A percentile compares a stretch with the other conserved stretches of the same genome.
Evolutionary conservation across 2,113 vertebrate genomes (phyloP).

Genomic region (Acrocephalus kingi): DNA sequence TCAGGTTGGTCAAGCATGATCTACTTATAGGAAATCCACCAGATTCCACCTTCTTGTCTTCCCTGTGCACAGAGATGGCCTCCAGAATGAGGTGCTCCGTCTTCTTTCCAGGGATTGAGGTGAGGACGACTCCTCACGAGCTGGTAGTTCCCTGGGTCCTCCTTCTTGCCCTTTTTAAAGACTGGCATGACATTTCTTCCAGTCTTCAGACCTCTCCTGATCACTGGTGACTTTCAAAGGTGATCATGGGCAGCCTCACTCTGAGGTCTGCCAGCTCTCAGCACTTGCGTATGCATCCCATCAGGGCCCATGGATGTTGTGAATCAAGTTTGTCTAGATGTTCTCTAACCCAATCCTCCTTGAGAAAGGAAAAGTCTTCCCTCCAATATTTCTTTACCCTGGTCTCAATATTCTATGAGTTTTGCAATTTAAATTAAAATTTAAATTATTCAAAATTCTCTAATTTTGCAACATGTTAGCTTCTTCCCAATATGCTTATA

Average conservation of each 20-base stretch:
- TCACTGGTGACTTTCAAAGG: neutral
- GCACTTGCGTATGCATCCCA: neutral
- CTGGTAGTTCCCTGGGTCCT: neutral
- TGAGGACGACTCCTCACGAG: neutral
- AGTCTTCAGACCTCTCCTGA: neutral
- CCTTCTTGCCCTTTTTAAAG: neutral
- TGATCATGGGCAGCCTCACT: neutral
- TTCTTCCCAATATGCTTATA: neutral
- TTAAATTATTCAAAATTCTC: neutral
- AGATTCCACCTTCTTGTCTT: neutral
- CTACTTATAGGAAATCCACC: neutral
- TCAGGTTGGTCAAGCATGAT: neutral
- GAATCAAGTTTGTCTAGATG: neutral
- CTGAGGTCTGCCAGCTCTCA: neutral
- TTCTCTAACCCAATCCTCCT: neutral
- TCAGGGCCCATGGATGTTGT: neutral
- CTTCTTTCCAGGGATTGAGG: neutral
- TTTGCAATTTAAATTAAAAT: neutral
- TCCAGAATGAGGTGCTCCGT: rapidly evolving
- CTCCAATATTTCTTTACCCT: neutral
- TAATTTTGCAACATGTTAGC: neutral
- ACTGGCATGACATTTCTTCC: neutral
- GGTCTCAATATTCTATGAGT: neutral
- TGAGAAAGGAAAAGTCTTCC: neutral
- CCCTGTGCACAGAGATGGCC: neutral